Evolutionary conservation across 2,888 invertebrate genomes (phyloP), one percentile per base, ranked within the genome.

Genomic region (Branchellion lobata): DNA sequence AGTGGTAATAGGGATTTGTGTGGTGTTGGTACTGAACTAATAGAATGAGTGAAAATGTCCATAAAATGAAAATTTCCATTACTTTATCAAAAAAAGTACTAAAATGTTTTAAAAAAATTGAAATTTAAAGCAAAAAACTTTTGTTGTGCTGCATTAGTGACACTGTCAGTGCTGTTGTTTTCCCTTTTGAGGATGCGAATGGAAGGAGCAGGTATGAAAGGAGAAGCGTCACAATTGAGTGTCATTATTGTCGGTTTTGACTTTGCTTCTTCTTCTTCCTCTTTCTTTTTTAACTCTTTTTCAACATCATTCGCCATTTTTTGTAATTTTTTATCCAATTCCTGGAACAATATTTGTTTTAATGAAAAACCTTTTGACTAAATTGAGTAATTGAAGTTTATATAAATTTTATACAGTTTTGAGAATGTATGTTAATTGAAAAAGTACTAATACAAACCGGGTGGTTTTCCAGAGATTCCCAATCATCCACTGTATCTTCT

Each of bases 401-500:
- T 47, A 47, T 14, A 47, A 47, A 47, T 47, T 47, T n/a, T n/a
- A n/a, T n/a, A n/a, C n/a, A n/a, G n/a, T n/a, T n/a, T n/a, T n/a
- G n/a, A n/a, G n/a, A n/a, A n/a, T n/a, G n/a, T n/a, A 47, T 14
- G 18, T 47, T 8, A 47, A 47, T 47, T 14, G 47, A 47, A 47
- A 47, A 8, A 14, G 8, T 8, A 8, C 8, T 47, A 18, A 8
- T 47, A 18, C 47, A 47, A 47, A 57, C 61, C 5, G 61, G 61
- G 21, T 57, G 61, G 24, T 57, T 57, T 57, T 57, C 61, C 61
- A 57, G 24, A 57, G 61, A 57, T n/a, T 57, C 61, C 61, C 61
- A 57, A 57, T 57, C 61, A 24, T 57, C 61, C 24, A 57, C 61
- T 18, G 24, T 57, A 24, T 57, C 61, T 14, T 57, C 61, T 57